These are phyloP conservation scores for Cyclopterus lumpus DNA, from an alignment of 2,797 vertebrate species.

Conservation along the genomic window DNA sequence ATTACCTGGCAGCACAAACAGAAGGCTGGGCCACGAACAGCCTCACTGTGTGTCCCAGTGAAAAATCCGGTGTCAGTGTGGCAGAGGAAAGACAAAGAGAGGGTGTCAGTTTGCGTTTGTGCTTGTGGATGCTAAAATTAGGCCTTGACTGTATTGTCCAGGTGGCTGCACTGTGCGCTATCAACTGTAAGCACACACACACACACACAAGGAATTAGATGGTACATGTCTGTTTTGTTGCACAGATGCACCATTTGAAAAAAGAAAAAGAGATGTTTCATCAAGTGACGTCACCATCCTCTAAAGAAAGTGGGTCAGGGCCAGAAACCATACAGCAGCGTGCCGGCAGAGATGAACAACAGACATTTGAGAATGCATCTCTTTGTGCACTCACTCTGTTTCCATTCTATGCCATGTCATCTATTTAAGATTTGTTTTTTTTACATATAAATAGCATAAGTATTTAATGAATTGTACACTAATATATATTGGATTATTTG, in stretches of 20 bases:
- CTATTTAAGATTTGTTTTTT: constrained; percentile 8
- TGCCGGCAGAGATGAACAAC: constrained; percentile 57
- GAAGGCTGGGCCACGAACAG: constrained; percentile 3
- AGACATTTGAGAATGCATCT: constrained; percentile 52
- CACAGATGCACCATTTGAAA: constrained; percentile 52
- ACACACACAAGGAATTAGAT: background rate
- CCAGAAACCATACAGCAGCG: constrained; percentile 63
- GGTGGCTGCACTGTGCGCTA: constrained; percentile 69
- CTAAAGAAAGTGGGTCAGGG: constrained; percentile 79
- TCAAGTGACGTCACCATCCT: constrained; percentile 57
- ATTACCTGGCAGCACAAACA: constrained; percentile 30
- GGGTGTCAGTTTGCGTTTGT: constrained; percentile 50
- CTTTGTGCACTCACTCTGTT: constrained; percentile 34
- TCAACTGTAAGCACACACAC: constrained; percentile 41
- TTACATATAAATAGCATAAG: background rate
- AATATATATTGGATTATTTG: background rate
- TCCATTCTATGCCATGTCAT: background rate
- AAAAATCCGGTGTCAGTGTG: constrained; percentile 11
- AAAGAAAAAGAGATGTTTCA: constrained; percentile 51
- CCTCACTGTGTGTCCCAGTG: constrained; percentile 11
- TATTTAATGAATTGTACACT: background rate
- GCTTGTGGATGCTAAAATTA: constrained; percentile 66
- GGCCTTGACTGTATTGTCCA: constrained; percentile 58
- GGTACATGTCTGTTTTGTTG: constrained; percentile 25
- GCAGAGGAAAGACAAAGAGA: constrained; percentile 40